These are phyloP conservation scores for Microtus oregoni DNA, from an alignment of 2,113 vertebrate species.

Conservation along the genomic window DNA sequence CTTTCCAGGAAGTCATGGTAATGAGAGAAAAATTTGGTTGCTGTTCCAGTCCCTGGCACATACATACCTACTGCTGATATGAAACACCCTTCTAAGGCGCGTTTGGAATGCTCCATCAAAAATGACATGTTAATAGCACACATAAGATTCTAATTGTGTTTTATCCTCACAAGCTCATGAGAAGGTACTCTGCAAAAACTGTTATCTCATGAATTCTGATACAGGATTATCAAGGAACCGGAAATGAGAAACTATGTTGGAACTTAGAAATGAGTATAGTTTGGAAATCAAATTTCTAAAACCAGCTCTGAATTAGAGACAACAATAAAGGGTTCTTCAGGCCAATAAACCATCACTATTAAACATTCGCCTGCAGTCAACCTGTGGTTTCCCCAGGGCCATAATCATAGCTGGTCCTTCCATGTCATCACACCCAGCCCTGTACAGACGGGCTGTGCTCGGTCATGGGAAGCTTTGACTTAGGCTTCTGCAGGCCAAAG, in stretches of 20 bases:
- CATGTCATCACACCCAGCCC: accelerated
- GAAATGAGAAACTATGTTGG: neutral
- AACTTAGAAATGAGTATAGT: neutral
- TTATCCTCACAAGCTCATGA: neutral
- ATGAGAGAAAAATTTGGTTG: conserved; percentile 47
- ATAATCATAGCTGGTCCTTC: neutral
- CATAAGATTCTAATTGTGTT: conserved; percentile 34
- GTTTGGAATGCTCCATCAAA: neutral
- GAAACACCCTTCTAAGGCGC: neutral
- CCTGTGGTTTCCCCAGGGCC: neutral
- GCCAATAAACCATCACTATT: neutral
- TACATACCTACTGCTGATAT: neutral
- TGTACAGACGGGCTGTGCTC: accelerated
- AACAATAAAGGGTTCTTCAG: neutral
- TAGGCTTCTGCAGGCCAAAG: neutral
- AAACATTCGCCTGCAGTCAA: neutral
- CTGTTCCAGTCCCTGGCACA: conserved; percentile 28
- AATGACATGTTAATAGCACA: conserved; percentile 15
- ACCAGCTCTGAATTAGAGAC: conserved; percentile 8
- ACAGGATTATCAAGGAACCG: neutral
- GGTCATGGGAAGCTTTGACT: neutral
- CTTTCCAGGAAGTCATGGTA: conserved; percentile 45
- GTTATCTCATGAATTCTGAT: conserved; percentile 26
- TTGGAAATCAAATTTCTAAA: neutral
- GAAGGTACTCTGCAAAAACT: neutral